Evolutionary conservation across 2,113 vertebrate genomes (phyloP), one percentile per base, ranked within the genome.

Genomic region (Trinectes maculatus): DNA sequence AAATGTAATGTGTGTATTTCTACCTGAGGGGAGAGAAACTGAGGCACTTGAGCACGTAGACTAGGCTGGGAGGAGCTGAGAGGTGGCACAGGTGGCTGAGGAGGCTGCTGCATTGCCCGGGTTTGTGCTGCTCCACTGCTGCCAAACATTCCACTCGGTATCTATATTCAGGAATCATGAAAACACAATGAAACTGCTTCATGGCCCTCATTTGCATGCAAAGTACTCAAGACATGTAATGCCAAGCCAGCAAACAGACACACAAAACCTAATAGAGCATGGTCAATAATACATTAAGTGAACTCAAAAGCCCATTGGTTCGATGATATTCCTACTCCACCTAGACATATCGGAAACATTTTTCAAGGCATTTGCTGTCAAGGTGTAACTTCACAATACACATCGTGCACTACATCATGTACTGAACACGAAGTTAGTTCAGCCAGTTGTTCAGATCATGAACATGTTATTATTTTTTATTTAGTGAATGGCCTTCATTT

Each of bases 11-110:
- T 93, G 93, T 94, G 90, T 91, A 88, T 93, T 93, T n/a, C n/a
- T 82, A 98, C 97, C 97, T 99, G 96, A 99, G 96, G 97, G 96
- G 96, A 96, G 93, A 98, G 95, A 96, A 99, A 98, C 95, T 95
- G 97, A 99, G 97, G 96, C 97, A 98, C 97, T 99, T 99, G 97
- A 95, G 96, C 95, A 87, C 96, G 96, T 94, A 98, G 95, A 95
- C 95, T 95, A 95, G 97, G 95, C 96, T 99, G 97, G 95, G 97
- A 97, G 93, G 96, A 97, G 93, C 91, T 95, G 92, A 96, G 96
- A 94, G 96, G 95, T 91, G 94, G 96, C 95, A 94, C 95, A 94
- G 95, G 93, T 73, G 95, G 95, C 94, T 93, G 92, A 85, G 89
- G 91, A 86, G 91, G 94, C 85, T 94, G 95, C 85, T 94, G 97